Conservation (phyloP, 2,888 invertebrate species). For the Pammene aurita region DNA sequence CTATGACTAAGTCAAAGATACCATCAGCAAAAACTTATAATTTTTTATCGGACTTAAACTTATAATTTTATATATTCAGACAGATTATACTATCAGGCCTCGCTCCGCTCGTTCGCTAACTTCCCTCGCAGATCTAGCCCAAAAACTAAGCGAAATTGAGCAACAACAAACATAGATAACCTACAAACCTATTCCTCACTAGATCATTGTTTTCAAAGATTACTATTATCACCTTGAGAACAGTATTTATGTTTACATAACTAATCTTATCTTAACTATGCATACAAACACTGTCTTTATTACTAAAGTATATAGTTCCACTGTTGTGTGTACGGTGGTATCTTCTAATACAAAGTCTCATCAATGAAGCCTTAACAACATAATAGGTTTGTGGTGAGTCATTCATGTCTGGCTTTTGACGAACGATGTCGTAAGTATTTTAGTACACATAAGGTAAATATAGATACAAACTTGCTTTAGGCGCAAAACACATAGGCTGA, state of each 20-base stretch:
- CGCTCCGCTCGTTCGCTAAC: neutral
- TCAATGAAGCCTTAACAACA: constrained; percentile 34
- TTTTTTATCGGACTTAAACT: no score
- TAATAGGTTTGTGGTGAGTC: constrained; percentile 30
- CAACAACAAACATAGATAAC: constrained; percentile 9
- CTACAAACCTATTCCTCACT: constrained; percentile 12
- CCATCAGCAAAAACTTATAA: no score
- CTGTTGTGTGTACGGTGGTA: neutral
- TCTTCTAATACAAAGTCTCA: constrained; percentile 35
- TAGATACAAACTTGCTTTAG: no score
- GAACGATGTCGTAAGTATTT: neutral
- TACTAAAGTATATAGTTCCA: constrained; percentile 4
- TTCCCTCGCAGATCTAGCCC: neutral
- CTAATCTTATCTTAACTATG: constrained; percentile 36
- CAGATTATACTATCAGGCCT: no score
- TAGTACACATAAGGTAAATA: neutral
- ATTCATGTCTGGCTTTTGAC: constrained; percentile 25
- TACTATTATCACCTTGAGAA: constrained; percentile 30
- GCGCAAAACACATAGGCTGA: no score
- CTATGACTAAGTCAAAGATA: no score
- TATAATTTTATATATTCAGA: no score
- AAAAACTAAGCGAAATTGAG: constrained; percentile 2
- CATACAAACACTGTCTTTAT: constrained; percentile 18
- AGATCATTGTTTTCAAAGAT: constrained; percentile 24
- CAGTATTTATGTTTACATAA: constrained; percentile 37